phyloP scores from a whole-genome alignment of 2,888 invertebrate genomes.

The Boloria selene region DNA sequence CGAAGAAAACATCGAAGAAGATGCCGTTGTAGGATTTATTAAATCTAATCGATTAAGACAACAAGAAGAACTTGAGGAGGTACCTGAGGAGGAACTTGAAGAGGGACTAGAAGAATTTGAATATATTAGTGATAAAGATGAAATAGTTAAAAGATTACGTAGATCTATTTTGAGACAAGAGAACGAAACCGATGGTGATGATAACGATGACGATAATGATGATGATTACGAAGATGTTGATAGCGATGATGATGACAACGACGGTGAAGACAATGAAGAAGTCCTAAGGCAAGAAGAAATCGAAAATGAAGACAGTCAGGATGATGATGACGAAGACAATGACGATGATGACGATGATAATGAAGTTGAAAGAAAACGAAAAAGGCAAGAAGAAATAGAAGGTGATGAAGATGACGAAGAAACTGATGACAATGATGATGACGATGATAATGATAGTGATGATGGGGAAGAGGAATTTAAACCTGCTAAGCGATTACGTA shows the following conservation, averaged over 20 bases:
- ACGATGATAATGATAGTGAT: constrained; percentile 32
- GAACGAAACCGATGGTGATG: constrained; percentile 35
- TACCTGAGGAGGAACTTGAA: constrained; percentile 3
- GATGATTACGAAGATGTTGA: constrained; percentile 38
- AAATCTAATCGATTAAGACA: constrained; percentile 41
- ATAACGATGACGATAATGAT: constrained; percentile 38
- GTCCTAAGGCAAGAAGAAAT: constrained; percentile 37
- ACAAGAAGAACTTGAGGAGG: constrained; percentile 36
- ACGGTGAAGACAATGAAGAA: constrained; percentile 38
- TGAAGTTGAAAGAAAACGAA: no score
- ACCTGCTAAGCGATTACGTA: not conserved
- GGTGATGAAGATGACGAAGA: constrained; percentile 31
- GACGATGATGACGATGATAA: constrained; percentile 34
- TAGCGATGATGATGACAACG: constrained; percentile 18
- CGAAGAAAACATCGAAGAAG: constrained; percentile 30
- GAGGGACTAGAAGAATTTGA: constrained; percentile 33
- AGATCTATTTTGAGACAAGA: constrained; percentile 35
- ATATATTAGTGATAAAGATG: no score
- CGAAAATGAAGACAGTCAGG: constrained; percentile 33
- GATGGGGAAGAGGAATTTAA: constrained; percentile 14
- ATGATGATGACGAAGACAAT: constrained; percentile 38
- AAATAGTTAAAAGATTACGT: constrained; percentile 2
- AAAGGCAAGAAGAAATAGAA: not conserved
- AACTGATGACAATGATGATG: constrained; percentile 30
- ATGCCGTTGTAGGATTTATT: constrained; percentile 27